phyloP scores from a whole-genome alignment of 2,888 invertebrate species.

The Eupsilia transversa region DNA sequence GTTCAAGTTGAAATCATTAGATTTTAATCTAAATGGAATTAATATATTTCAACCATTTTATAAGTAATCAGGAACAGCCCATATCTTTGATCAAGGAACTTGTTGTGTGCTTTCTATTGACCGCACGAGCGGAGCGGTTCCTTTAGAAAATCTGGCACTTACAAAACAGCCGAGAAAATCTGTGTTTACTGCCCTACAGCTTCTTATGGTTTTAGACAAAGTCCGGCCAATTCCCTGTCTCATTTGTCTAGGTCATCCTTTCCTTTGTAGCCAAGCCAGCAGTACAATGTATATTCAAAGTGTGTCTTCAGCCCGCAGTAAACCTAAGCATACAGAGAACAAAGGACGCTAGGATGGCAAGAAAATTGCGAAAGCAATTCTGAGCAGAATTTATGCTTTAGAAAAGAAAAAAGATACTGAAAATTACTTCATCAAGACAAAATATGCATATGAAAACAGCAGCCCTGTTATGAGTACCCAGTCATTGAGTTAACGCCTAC shows the following conservation, averaged over 20 bases:
- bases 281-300: not conserved
- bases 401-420: not conserved
- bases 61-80: slow-evolving; percentile 20
- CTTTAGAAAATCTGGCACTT: slow-evolving; percentile 3
- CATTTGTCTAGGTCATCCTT: not conserved
- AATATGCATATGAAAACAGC: slow-evolving; percentile 49
- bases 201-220: not conserved
- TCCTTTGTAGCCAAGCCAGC: not conserved
- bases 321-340: not conserved
- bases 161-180: not conserved
- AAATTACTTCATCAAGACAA: slow-evolving; percentile 31
- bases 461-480: slow-evolving; percentile 69
- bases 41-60: slow-evolving; percentile 32
- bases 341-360: slow-evolving; percentile 6
- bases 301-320: not conserved
- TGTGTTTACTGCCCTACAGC: not conserved
- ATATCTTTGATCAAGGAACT: slow-evolving; percentile 51
- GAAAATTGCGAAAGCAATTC: slow-evolving; percentile 14
- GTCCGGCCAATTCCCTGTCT: not conserved
- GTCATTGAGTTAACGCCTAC: slow-evolving; percentile 74
- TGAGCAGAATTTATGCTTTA: not conserved
- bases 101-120: slow-evolving; percentile 42
- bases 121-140: slow-evolving; percentile 20
- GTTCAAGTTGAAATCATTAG: not conserved
- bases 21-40: slow-evolving; percentile 20